These are phyloP conservation scores for Hemiprocne comata DNA, from an alignment of 2,113 vertebrate genomes.

Conservation along the genomic window DNA sequence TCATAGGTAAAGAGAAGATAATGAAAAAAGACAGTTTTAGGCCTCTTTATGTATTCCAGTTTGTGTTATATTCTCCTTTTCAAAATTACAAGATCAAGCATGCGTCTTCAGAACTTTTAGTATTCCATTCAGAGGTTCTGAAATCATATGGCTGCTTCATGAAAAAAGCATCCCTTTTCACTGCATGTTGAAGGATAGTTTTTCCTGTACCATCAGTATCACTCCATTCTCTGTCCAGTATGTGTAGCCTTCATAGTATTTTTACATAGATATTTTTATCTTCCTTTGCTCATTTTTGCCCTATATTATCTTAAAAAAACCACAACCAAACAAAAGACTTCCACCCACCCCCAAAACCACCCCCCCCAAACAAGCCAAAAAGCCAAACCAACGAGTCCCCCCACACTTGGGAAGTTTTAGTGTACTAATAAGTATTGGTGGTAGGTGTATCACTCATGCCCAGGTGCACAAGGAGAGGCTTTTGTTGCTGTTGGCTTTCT, in stretches of 20 bases:
- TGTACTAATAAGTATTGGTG: not conserved
- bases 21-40: not conserved
- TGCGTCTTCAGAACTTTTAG: not conserved
- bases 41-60: not conserved
- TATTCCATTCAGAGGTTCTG: not conserved
- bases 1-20: not conserved
- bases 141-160: not conserved
- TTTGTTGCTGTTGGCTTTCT: not conserved
- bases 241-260: not conserved
- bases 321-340: too few species aligned
- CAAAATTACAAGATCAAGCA: not conserved
- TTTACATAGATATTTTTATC: not conserved
- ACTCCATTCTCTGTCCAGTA: not conserved
- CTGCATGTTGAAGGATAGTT: not conserved
- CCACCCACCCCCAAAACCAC: too few species aligned
- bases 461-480: not conserved
- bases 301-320: not conserved
- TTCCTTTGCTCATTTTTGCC: not conserved
- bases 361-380: too few species aligned
- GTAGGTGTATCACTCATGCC: not conserved
- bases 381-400: too few species aligned
- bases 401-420: not conserved
- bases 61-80: not conserved
- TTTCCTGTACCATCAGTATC: rapidly evolving
- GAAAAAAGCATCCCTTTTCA: not conserved